These are phyloP conservation scores for Chinchilla lanigera DNA, from an alignment of 2,113 vertebrate genomes.

Conservation along the genomic window DNA sequence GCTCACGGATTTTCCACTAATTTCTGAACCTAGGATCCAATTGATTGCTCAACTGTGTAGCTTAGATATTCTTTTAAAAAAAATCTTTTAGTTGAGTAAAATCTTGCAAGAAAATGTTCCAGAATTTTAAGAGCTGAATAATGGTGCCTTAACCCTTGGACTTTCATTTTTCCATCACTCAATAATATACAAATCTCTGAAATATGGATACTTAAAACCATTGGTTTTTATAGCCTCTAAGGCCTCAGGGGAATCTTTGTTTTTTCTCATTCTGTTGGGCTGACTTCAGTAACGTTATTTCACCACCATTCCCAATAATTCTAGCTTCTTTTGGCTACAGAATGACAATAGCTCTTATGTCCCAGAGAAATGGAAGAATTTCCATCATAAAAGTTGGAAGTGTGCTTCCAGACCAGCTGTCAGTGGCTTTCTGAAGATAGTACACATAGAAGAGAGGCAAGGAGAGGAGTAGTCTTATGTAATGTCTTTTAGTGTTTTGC, in stretches of 20 bases:
- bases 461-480: not conserved
- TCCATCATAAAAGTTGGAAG: not conserved
- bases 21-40: constrained; percentile 28
- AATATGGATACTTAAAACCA: not conserved
- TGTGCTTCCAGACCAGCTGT: not conserved
- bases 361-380: not conserved
- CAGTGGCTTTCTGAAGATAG: not conserved
- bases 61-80: not conserved
- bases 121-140: constrained; percentile 4
- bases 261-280: not conserved
- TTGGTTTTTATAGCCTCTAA: not conserved
- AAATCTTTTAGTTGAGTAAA: constrained; percentile 24
- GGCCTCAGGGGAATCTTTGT: not conserved
- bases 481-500: constrained; percentile 23
- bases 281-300: not conserved
- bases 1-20: not conserved
- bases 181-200: not conserved
- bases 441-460: not conserved
- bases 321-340: not conserved
- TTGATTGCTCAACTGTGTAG: not conserved
- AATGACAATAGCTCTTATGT: not conserved
- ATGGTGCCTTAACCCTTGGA: not conserved
- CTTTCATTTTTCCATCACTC: not conserved
- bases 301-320: not conserved
- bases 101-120: constrained; percentile 37